phyloP scores from a whole-genome alignment of 2,888 invertebrate species.

The Crematogaster levior region DNA sequence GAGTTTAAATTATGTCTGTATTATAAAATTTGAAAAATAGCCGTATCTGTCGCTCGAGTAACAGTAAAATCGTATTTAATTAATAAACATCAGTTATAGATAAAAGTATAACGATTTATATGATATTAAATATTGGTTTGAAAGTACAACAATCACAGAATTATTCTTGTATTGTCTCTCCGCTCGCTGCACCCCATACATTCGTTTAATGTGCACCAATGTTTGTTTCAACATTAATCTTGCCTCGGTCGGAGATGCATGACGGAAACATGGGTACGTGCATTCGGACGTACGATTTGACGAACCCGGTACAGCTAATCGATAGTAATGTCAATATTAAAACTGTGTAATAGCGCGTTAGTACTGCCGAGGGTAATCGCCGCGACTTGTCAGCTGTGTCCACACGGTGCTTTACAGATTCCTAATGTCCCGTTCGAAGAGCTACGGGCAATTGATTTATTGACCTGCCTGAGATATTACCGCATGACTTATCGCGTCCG shows the following conservation, averaged over 20 bases:
- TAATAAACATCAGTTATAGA: background rate
- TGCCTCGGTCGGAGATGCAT: background rate
- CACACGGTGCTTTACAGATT: conserved; percentile 64
- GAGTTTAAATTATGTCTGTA: background rate
- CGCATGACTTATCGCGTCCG: conserved; percentile 37
- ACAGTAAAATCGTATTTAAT: background rate
- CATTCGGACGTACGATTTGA: conserved; percentile 48
- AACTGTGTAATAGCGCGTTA: conserved; percentile 71
- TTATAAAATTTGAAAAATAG: background rate
- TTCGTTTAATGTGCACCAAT: background rate
- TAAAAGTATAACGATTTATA: background rate
- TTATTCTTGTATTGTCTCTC: background rate
- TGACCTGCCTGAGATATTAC: conserved; percentile 49
- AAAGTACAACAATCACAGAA: background rate
- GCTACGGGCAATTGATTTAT: conserved; percentile 63
- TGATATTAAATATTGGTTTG: background rate
- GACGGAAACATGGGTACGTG: conserved; percentile 31
- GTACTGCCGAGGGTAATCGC: conserved; percentile 68
- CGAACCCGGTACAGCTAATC: conserved; percentile 59
- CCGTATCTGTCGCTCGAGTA: background rate
- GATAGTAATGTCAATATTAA: conserved; percentile 71
- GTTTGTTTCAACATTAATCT: conserved; percentile 31
- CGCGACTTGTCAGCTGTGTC: conserved; percentile 71
- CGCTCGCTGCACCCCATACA: background rate
- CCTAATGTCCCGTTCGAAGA: conserved; percentile 59